A percentile compares a stretch with the other conserved stretches of the same genome.
phyloP scores from a whole-genome alignment of 2,888 invertebrate genomes.

The Megamerina dolium region DNA sequence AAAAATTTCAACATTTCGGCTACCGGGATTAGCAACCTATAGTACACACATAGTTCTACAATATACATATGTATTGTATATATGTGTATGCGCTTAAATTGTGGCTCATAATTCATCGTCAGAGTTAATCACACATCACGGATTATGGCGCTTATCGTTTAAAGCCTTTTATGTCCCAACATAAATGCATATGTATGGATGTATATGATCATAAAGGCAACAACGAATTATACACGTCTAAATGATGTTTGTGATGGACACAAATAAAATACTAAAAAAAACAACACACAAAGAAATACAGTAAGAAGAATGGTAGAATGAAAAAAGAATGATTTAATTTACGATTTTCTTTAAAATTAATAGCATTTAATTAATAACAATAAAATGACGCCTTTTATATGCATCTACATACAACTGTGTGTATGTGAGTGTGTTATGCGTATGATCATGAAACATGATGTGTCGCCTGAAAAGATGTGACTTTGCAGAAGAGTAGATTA shows the following conservation, averaged over 20 bases:
- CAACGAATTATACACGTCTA: neutral
- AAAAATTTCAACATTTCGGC: no score
- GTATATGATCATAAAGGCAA: neutral
- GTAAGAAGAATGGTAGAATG: no score
- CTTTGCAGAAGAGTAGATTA: no score
- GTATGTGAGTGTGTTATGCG: no score
- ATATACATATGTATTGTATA: no score
- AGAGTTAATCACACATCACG: conserved; percentile 13
- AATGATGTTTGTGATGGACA: no score
- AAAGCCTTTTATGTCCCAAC: conserved; percentile 9
- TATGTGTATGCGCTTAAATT: neutral
- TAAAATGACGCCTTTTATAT: conserved; percentile 39
- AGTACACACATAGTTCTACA: no score
- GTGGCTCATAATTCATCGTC: conserved; percentile 8
- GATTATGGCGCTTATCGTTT: conserved; percentile 23
- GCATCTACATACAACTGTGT: no score
- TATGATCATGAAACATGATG: neutral
- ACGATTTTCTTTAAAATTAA: conserved; percentile 41
- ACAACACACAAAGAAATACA: no score
- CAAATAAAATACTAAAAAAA: no score
- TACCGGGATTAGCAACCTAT: no score
- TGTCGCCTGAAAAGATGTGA: neutral
- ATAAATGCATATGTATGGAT: no score
- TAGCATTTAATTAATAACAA: conserved; percentile 41
- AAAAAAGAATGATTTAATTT: conserved; percentile 33